Conservation (phyloP, 2,113 vertebrate genomes). For the Lophura nycthemera region DNA sequence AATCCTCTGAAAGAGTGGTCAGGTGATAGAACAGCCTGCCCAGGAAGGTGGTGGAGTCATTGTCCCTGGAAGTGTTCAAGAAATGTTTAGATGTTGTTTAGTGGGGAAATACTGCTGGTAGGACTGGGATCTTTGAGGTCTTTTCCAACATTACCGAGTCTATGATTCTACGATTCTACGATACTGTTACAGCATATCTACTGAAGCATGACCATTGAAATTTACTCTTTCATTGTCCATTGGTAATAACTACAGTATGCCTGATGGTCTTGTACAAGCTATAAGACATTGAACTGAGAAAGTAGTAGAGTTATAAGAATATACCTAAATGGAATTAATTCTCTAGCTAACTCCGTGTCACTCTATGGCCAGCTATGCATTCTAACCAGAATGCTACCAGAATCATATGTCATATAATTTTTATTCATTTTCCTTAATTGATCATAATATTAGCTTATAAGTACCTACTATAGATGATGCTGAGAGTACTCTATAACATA, state of each 20-base stretch:
- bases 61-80: too few relatives aligned
- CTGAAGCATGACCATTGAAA: not conserved
- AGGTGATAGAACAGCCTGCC: too few relatives aligned
- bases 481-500: not conserved
- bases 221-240: slow-evolving; percentile 16
- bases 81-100: too few relatives aligned
- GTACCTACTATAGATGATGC: slow-evolving; percentile 20
- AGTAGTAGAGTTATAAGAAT: not conserved
- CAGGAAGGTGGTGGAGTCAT: too few relatives aligned
- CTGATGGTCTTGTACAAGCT: slow-evolving; percentile 16
- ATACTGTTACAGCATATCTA: not conserved
- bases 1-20: too few relatives aligned
- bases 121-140: too few relatives aligned
- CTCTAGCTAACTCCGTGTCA: not conserved
- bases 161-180: too few relatives aligned
- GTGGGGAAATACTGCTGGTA: too few relatives aligned
- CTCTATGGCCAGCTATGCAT: not conserved
- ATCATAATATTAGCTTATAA: slow-evolving; percentile 27
- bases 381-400: not conserved
- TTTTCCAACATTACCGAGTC: too few relatives aligned
- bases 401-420: slow-evolving; percentile 35
- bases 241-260: slow-evolving; percentile 23
- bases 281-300: slow-evolving; percentile 25
- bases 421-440: slow-evolving; percentile 49
- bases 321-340: not conserved